Conservation (phyloP, 2,888 invertebrate genomes). For the Amphipyra berbera region DNA sequence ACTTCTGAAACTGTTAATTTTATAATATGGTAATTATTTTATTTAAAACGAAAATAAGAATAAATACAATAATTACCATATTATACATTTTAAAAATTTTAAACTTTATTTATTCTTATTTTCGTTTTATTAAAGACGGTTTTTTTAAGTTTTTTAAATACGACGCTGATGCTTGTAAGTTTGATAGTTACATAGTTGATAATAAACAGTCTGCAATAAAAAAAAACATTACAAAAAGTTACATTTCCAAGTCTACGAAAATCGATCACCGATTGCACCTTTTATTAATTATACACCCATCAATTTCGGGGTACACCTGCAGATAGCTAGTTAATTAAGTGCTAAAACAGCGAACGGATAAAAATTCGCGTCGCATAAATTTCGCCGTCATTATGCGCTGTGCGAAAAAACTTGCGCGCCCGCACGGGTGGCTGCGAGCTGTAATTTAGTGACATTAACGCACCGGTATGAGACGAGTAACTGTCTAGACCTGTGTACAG, state of each 20-base stretch:
- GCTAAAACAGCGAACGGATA: slow-evolving; percentile 31
- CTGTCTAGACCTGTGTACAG: slow-evolving; percentile 21
- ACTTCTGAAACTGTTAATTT: no score
- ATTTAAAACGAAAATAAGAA: no score
- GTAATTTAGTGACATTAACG: slow-evolving; percentile 66
- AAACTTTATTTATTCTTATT: no score
- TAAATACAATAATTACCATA: no score
- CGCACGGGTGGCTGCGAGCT: slow-evolving; percentile 40
- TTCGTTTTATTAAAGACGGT: no score
- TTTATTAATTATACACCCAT: slow-evolving; percentile 30
- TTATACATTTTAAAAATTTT: no score
- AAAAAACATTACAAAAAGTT: neutral
- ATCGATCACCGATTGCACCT: slow-evolving; percentile 28
- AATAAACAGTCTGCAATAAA: neutral
- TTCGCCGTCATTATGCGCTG: slow-evolving; percentile 38
- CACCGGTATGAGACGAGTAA: slow-evolving; percentile 48
- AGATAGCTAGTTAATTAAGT: slow-evolving; percentile 43
- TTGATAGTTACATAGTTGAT: neutral
- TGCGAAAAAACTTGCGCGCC: slow-evolving; percentile 42
- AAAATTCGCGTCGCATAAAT: slow-evolving; percentile 42
- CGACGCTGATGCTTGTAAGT: neutral
- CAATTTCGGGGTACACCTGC: slow-evolving; percentile 42
- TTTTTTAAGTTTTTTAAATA: no score
- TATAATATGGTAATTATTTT: no score
- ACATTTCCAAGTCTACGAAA: slow-evolving; percentile 4